Base-by-base conservation (phyloP, 2,797 vertebrate genomes). In the Diplodus sargus region DNA sequence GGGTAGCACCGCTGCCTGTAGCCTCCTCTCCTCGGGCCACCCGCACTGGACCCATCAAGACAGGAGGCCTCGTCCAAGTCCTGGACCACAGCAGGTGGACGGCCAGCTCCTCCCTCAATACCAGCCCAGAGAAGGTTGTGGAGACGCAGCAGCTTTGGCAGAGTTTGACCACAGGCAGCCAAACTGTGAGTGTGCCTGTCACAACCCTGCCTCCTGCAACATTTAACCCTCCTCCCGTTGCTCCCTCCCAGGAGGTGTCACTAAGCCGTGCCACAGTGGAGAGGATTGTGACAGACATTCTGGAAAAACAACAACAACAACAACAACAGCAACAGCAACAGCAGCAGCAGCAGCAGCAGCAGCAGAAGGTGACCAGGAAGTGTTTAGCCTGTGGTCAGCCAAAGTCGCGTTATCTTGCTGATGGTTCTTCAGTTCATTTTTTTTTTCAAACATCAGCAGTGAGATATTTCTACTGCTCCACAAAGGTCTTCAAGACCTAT, bases 71-170 rank as follows among this genome's bases (percentile, higher is more conserved):
- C 2, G 13, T 53, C 10, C 30, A 22, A 14, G 48, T 66, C 20
- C 49, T 66, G 63, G 63, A 66, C 28, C 48, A 66, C 30, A 39
- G 20, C 13, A 11, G 63, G 3, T 66, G 63, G 48, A 22, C 63
- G 16, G 6, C 28, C 25, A 48, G 20, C 14, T 58, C 56, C 25
- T 70, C 43, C 7, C 28, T 70, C 4, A 70, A 60, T 2, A 70
- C 67, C 28, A 48, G 18, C 13, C 2, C 23, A 14, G 52, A 18
- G 10, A 57, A 28, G 17, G 66, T 70, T 22, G 0, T 25, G 42
- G 53, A 70, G 22, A 70, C 54, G 1, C 66, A 68, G 52, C 52
- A 68, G 39, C 54, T 58, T 14, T 69, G 66, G 52, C 52, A 69
- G 22, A 69, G 4, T 48, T 30, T 70, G 42, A 70, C 43, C 5